Percentiles rank a stretch among this genome's conserved stretches.
Conservation (phyloP, 2,113 vertebrate species). For the Myotis brandtii region DNA sequence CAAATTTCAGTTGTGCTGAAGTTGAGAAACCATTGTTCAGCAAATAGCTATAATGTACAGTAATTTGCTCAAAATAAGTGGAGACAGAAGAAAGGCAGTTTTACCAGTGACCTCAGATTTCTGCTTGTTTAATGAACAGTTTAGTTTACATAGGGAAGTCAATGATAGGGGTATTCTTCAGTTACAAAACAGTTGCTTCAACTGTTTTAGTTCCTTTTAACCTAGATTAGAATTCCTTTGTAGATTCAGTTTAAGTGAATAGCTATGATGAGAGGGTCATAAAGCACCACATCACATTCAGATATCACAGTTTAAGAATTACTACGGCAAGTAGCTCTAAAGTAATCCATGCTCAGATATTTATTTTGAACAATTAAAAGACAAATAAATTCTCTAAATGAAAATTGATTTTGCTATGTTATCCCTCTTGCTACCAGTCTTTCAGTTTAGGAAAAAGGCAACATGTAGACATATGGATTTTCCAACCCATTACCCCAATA, state of each 20-base stretch:
- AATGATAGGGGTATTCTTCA: not conserved
- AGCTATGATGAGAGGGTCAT: not conserved
- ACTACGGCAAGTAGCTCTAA: not conserved
- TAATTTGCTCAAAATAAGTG: not conserved
- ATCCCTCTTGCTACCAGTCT: not conserved
- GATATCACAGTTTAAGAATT: not conserved
- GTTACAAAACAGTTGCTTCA: slow-evolving; percentile 2
- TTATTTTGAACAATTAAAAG: slow-evolving; percentile 11
- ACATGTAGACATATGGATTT: not conserved
- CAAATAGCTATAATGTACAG: not conserved
- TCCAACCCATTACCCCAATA: not conserved
- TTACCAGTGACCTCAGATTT: not conserved
- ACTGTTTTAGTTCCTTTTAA: not conserved
- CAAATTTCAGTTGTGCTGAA: not conserved
- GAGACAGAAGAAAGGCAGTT: not conserved
- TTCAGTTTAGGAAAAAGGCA: not conserved
- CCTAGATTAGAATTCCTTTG: not conserved
- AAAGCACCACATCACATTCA: not conserved
- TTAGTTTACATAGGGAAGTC: not conserved
- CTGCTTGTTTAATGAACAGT: not conserved
- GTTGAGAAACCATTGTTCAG: not conserved
- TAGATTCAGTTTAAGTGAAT: not conserved
- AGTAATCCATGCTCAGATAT: not conserved
- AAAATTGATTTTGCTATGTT: not conserved
- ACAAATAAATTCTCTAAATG: slow-evolving; percentile 16